phyloP scores from a whole-genome alignment of 1,140 invertebrate genomes.

The Mya arenaria region DNA sequence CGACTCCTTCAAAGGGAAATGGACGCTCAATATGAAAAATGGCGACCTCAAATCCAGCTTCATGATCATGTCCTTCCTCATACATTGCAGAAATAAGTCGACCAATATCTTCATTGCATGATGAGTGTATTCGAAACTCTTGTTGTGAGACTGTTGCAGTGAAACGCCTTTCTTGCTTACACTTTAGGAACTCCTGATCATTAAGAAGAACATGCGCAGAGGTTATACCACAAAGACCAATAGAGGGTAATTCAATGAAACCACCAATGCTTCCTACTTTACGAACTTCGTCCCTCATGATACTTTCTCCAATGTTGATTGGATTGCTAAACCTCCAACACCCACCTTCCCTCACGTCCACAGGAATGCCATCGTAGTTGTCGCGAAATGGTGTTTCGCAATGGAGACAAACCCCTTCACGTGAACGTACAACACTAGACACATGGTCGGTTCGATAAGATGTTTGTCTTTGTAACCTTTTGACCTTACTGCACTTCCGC shows the following conservation, averaged over 20 bases:
- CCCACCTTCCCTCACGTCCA: conserved; percentile 3
- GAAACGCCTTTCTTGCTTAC: not conserved
- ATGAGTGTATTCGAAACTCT: not conserved
- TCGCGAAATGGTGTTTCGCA: not conserved
- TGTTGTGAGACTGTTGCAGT: not conserved
- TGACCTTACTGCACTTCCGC: too few relatives aligned
- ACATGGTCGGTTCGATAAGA: not conserved
- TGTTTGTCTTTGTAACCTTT: not conserved
- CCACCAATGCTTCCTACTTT: not conserved
- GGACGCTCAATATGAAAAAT: not conserved
- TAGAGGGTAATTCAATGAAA: not conserved
- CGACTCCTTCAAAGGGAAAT: not conserved
- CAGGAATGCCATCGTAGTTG: not conserved
- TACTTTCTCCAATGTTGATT: not conserved
- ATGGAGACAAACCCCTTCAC: not conserved
- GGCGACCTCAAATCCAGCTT: not conserved
- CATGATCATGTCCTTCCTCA: not conserved
- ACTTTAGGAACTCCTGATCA: not conserved
- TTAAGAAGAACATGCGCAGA: not conserved
- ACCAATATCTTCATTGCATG: not conserved
- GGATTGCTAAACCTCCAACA: not conserved
- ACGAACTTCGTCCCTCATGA: not conserved
- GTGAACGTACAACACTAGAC: not conserved
- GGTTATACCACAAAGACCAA: not conserved
- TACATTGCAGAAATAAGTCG: not conserved